Evolutionary conservation across 2,888 invertebrate species (phyloP).

Genomic region (Drosophila hamatofila): DNA sequence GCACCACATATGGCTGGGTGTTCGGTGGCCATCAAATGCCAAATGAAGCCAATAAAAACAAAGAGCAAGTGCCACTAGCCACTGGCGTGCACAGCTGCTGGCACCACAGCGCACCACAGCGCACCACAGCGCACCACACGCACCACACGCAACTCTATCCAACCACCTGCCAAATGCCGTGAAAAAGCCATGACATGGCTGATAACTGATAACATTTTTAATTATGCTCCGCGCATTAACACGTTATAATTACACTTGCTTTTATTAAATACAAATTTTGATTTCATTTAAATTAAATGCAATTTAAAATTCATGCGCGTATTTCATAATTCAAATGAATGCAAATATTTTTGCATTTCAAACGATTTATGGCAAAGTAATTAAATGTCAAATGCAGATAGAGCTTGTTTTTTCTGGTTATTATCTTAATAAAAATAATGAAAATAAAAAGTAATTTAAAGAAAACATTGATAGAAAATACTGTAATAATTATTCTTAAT

Average conservation of each 20-base stretch:
- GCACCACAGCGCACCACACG: constrained; percentile 16
- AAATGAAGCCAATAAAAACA: constrained; percentile 64
- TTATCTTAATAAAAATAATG: not conserved
- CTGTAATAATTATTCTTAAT: not conserved
- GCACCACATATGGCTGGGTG: constrained; percentile 1
- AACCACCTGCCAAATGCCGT: constrained; percentile 34
- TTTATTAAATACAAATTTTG: not conserved
- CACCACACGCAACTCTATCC: constrained; percentile 28
- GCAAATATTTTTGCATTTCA: not conserved
- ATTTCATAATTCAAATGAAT: not conserved
- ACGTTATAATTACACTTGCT: constrained; percentile 41
- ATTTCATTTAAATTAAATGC: not conserved
- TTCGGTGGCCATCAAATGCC: constrained; percentile 14
- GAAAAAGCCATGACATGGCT: constrained; percentile 10
- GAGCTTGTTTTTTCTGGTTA: not conserved
- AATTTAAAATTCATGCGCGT: not conserved
- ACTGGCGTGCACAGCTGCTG: too few relatives aligned
- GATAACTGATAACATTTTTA: constrained; percentile 37
- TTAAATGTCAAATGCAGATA: constrained; percentile 2
- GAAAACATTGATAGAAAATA: not conserved
- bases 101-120: constrained; percentile 11
- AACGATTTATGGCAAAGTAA: constrained; percentile 1
- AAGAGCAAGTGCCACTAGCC: constrained; percentile 8
- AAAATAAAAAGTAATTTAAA: not conserved
- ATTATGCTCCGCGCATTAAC: constrained; percentile 60